phyloP scores from a whole-genome alignment of 2,888 invertebrate genomes.

The Deladenus siricidicola region DNA sequence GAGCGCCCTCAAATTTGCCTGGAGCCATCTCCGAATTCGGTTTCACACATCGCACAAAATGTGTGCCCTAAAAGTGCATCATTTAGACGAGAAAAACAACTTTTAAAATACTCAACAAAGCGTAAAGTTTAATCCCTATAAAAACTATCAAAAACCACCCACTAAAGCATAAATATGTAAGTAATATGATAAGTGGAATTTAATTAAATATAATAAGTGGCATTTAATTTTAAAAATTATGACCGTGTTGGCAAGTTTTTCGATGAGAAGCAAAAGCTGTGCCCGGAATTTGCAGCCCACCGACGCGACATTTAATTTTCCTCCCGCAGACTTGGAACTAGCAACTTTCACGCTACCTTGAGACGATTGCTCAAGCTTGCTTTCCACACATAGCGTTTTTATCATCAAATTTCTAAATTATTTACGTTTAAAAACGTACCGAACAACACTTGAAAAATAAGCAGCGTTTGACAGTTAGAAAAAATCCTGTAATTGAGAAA shows the following conservation, averaged over 20 bases:
- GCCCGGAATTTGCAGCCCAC: slow-evolving; percentile 91
- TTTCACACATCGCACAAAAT: slow-evolving; percentile 93
- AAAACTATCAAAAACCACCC: no score
- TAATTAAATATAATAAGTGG: no score
- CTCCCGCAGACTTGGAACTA: neutral
- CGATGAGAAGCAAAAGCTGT: slow-evolving; percentile 81
- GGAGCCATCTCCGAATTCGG: slow-evolving; percentile 86
- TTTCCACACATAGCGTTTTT: neutral
- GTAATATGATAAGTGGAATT: no score
- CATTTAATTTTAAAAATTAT: no score
- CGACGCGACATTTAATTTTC: slow-evolving; percentile 66
- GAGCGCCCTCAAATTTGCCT: slow-evolving; percentile 44
- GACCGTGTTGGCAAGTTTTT: slow-evolving; percentile 76
- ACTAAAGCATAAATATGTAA: no score
- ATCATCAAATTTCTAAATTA: neutral
- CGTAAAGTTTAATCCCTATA: no score
- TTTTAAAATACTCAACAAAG: no score
- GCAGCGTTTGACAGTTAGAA: no score
- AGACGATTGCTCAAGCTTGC: neutral
- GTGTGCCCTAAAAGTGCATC: slow-evolving; percentile 70
- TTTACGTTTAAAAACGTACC: neutral
- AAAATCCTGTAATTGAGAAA: no score
- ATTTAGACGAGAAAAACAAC: neutral
- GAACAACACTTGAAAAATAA: no score
- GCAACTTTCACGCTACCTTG: neutral